Percentiles rank a stretch among this genome's conserved stretches.
Evolutionary conservation across 2,888 invertebrate genomes (phyloP).

Genomic region (Tenthredo mesomela): DNA sequence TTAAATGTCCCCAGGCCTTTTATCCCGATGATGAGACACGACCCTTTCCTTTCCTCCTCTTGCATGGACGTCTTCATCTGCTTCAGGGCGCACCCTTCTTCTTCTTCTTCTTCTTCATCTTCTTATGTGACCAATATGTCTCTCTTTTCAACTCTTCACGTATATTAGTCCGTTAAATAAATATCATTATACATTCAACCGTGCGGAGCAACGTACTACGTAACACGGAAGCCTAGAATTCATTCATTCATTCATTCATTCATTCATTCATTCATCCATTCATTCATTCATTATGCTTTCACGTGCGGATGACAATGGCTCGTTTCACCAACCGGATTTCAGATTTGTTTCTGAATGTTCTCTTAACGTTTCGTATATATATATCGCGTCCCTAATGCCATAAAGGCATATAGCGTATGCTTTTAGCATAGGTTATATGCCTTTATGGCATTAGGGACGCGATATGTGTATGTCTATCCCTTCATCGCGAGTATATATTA

Average conservation of each 20-base stretch:
- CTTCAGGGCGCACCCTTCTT: slow-evolving; percentile 20
- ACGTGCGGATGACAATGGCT: slow-evolving; percentile 63
- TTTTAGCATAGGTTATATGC: no score
- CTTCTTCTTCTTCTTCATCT: not conserved
- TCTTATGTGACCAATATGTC: not conserved
- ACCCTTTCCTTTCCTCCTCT: not conserved
- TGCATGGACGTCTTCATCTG: slow-evolving; percentile 39
- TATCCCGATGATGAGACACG: not conserved
- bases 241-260: slow-evolving; percentile 7
- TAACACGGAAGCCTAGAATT: slow-evolving; percentile 51
- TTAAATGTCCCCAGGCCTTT: slow-evolving; percentile 38
- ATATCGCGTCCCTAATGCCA: no score
- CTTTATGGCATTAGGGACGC: no score
- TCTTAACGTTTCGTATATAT: not conserved
- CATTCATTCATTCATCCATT: slow-evolving; percentile 6
- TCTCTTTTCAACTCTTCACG: not conserved
- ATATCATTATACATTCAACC: slow-evolving; percentile 36
- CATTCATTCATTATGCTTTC: slow-evolving; percentile 37
- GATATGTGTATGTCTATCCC: not conserved
- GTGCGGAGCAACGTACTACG: not conserved
- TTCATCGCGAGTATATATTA: not conserved
- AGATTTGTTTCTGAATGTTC: slow-evolving; percentile 63
- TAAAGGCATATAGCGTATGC: no score
- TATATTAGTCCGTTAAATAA: slow-evolving; percentile 23
- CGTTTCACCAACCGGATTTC: slow-evolving; percentile 67